These are phyloP conservation scores for Ochotona curzoniae DNA, from an alignment of 2,113 vertebrate species.

Conservation along the genomic window DNA sequence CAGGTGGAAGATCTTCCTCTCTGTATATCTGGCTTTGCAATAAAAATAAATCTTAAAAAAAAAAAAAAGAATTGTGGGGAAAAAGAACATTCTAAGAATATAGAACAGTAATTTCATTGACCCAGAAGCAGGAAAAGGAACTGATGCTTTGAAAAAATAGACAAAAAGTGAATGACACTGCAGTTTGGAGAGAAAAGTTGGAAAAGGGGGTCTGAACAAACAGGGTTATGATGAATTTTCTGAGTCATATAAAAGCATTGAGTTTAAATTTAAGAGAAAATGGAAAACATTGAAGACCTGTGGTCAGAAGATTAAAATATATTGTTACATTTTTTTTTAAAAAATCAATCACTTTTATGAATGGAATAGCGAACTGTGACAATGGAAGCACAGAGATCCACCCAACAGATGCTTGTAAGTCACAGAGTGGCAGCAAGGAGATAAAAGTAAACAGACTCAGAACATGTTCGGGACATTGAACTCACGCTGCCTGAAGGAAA, in stretches of 20 bases:
- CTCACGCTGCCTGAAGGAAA: neutral
- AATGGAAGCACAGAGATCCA: conserved; percentile 7
- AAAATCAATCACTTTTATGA: neutral
- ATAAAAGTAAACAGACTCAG: neutral
- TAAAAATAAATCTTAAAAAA: too few relatives aligned
- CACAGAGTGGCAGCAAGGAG: neutral
- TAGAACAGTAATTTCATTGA: neutral
- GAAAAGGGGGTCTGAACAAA: neutral
- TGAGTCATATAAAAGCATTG: neutral
- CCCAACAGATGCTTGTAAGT: neutral
- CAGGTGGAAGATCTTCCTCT: too few relatives aligned
- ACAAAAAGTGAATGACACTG: neutral
- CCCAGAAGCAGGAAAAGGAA: neutral
- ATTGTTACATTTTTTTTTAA: neutral
- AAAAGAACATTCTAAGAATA: neutral
- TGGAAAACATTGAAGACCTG: neutral
- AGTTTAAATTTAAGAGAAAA: neutral
- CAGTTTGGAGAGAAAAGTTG: neutral
- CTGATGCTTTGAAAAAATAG: neutral
- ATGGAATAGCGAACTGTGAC: neutral
- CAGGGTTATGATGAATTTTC: neutral
- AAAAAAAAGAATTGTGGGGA: neutral
- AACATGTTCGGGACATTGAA: neutral
- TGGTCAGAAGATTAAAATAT: neutral
- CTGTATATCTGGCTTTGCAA: too few relatives aligned